Base-by-base conservation (phyloP, 64 coral and sea anemone species). In the Dendronephthya gigantea region DNA sequence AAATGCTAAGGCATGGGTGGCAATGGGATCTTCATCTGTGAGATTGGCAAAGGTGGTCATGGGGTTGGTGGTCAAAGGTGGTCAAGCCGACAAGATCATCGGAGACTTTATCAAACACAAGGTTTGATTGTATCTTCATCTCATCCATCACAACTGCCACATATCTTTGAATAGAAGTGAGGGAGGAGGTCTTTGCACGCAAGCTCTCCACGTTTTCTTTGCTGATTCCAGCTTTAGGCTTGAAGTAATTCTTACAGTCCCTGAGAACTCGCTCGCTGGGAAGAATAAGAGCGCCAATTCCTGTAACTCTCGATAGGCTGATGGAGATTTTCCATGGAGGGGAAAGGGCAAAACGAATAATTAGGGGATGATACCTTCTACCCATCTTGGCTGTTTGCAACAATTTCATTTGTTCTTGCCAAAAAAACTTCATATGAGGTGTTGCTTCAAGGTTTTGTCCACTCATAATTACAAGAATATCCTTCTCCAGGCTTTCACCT, bases 1-100 rank as follows among this genome's bases (percentile, higher is more conserved):
- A 74, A 74, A 74, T 74, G 68, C 68, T 74, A 74, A 74, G 68
- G 68, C 68, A 74, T 74, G 68, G 25, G 68, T 74, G 68, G 68
- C 68, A 27, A 74, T 28, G 25, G 68, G n/a, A 74, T 74, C 68
- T 27, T 74, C 68, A 27, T 74, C 68, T 74, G 68, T 74, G n/a
- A 74, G 68, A 74, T 35, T 74, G 25, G 68, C 33, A 35, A 74
- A 74, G 2, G n/a, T 74, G 33, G 68, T 74, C 68, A 74, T 7
- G n/a, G 68, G 68, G 33, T 74, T 35, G 31, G n/a, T n/a, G n/a
- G n/a, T 29, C 68, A 17, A 74, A 74, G 31, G 22, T 28, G 32
- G 30, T 74, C 11, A 74, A 74, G 22, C 68, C 68, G 30, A 74
- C 32, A 74, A 74, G 68, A 74, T 74, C 68, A 74, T 28, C 68